Evolutionary conservation across 1,140 invertebrate genomes (phyloP), one percentile per base, ranked within the genome.

Genomic region (Drusus annulatus): DNA sequence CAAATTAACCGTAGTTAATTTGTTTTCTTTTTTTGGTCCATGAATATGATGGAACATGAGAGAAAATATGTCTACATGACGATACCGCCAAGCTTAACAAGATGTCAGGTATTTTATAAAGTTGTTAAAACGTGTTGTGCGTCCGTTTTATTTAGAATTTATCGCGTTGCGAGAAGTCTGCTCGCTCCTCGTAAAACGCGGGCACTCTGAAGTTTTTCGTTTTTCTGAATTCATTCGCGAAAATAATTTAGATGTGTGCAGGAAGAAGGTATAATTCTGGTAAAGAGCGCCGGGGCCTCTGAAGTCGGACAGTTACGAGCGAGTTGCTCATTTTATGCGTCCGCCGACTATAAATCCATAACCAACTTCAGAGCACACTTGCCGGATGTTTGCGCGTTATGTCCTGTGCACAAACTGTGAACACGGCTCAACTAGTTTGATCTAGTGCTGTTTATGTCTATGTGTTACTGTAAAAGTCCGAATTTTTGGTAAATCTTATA

Each of bases 331-430:
- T 68, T 78, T 77, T 78, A 78, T 78, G 76, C 25, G 62, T 78
- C 60, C 62, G 74, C 60, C 58, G 58, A 36, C 74, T 63, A 76
- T 76, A 76, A 76, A 76, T 76, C 60, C 74, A 76, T 62, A 76
- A 63, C 56, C 63, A 76, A 76, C n/a, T 76, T 76, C 60, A 23
- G 45, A 63, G 10, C 63, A 51, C 74, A 63, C 54, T 62, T 63
- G 36, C 36, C 74, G 74, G 74, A 62, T 62, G 74, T 51, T 45
- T 63, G 74, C 36, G 74, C 74, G 74, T 71, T 51, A 51, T 54
- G 68, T 71, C 50, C 68, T 23, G 68, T 17, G 45, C 51, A 13
- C 65, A 16, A 25, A 17, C 19, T 15, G 58, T 21, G 19, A 23
- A 19, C 15, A 21, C 31, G 28, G 13, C 36, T 52, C 36, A 3